A percentile compares a stretch with the other conserved stretches of the same genome.
These are phyloP conservation scores for Meles meles DNA, from an alignment of 2,113 vertebrate genomes.

Conservation along the genomic window DNA sequence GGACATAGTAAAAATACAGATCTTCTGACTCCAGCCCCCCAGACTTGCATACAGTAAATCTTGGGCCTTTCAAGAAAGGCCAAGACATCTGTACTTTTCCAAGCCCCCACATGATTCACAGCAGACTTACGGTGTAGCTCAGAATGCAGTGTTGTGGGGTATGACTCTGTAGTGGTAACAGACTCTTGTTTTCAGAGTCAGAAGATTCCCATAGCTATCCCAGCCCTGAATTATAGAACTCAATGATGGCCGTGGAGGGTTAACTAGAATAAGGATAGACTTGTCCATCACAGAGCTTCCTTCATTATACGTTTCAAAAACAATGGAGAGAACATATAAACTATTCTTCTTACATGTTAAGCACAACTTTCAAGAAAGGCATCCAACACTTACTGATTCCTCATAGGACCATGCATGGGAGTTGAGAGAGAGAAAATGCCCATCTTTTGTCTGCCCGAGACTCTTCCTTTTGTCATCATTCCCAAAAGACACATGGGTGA, in stretches of 20 bases:
- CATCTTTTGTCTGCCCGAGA: background rate
- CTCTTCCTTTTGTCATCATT: background rate
- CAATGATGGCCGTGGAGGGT: background rate
- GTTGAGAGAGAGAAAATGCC: background rate
- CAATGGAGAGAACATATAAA: background rate
- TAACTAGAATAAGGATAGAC: background rate
- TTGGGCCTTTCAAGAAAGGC: too few relatives aligned
- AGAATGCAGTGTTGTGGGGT: background rate
- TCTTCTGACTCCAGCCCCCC: background rate
- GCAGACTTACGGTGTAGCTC: background rate
- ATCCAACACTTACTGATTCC: background rate
- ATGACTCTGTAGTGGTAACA: background rate
- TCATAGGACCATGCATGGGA: background rate
- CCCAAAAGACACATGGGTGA: background rate
- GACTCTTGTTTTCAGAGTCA: background rate
- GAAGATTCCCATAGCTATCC: background rate
- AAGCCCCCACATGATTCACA: background rate
- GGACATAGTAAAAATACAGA: background rate
- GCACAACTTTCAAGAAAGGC: constrained; percentile 24
- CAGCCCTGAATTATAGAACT: background rate
- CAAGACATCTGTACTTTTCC: background rate
- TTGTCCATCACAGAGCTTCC: background rate
- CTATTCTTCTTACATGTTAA: background rate
- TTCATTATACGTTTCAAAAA: background rate
- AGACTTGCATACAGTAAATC: background rate